A percentile compares a stretch with the other conserved stretches of the same genome.
These are phyloP conservation scores for Scopus umbretta DNA, from an alignment of 2,113 vertebrate species.

Conservation along the genomic window DNA sequence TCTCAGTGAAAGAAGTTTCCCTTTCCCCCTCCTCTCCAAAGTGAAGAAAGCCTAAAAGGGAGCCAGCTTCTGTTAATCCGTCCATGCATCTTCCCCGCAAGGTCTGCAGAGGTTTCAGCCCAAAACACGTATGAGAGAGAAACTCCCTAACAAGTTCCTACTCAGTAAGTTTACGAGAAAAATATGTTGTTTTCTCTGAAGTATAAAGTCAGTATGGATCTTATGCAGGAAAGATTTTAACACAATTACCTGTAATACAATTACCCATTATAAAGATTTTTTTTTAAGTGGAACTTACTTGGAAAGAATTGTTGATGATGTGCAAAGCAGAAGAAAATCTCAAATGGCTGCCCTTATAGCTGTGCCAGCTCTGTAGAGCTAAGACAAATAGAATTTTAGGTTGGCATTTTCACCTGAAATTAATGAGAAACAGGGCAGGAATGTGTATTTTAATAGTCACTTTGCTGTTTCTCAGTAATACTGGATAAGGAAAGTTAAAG, in stretches of 20 bases:
- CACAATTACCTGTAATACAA: neutral
- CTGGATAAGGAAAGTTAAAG: neutral
- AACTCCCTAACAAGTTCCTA: neutral
- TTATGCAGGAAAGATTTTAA: neutral
- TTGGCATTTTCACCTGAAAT: neutral
- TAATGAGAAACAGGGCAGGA: neutral
- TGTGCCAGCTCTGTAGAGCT: neutral
- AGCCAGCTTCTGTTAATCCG: neutral
- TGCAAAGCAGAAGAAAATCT: neutral
- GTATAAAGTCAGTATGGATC: neutral
- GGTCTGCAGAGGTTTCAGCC: neutral
- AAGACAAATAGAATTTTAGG: neutral
- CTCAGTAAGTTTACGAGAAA: neutral
- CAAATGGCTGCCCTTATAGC: neutral
- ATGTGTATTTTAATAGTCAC: neutral
- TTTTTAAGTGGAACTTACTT: neutral
- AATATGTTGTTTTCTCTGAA: neutral
- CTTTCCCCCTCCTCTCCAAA: neutral
- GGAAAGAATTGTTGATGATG: neutral
- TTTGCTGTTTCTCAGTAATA: neutral
- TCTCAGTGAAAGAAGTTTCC: neutral
- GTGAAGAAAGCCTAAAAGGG: neutral
- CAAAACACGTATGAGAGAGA: neutral
- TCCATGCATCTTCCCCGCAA: neutral
- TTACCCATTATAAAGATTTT: neutral